Conservation (phyloP, 1,140 invertebrate species). For the Aphidius gifuensis region DNA sequence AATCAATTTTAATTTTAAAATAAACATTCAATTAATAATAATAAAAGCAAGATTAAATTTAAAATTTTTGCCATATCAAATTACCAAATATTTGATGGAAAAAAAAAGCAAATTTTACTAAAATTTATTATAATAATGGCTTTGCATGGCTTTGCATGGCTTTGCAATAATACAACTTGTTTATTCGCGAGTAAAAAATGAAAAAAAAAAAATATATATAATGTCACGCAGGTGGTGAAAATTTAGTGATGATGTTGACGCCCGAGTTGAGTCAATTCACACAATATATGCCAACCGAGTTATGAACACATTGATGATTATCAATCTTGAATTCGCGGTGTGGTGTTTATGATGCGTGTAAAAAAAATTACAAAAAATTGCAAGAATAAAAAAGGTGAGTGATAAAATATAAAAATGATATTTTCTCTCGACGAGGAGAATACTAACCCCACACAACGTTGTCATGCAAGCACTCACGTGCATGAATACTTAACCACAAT, state of each 20-base stretch:
- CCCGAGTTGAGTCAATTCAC: slow-evolving; percentile 9
- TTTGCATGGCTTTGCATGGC: too few species aligned
- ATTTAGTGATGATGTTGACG: slow-evolving; percentile 14
- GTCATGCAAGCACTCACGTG: slow-evolving; percentile 14
- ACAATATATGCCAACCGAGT: too few species aligned
- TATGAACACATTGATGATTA: slow-evolving; percentile 20
- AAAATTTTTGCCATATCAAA: too few species aligned
- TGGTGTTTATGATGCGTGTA: slow-evolving; percentile 14
- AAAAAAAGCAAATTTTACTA: too few species aligned
- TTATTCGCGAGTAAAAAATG: slow-evolving; percentile 26
- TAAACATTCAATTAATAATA: slow-evolving; percentile 28
- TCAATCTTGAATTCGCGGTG: slow-evolving; percentile 4
- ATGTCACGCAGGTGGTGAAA: slow-evolving; percentile 9
- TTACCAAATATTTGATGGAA: too few species aligned
- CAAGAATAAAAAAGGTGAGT: neutral
- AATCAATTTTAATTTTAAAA: neutral
- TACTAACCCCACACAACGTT: neutral
- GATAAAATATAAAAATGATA: slow-evolving; percentile 1
- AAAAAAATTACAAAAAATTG: slow-evolving; percentile 13
- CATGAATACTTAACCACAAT: slow-evolving; percentile 25
- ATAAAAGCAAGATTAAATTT: too few species aligned
- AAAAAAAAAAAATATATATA: slow-evolving; percentile 25
- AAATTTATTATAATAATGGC: too few species aligned
- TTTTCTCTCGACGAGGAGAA: neutral
- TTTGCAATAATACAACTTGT: too few species aligned